Evolutionary conservation across 2,113 vertebrate genomes (phyloP).

Genomic region (Dicrurus megarhynchus): DNA sequence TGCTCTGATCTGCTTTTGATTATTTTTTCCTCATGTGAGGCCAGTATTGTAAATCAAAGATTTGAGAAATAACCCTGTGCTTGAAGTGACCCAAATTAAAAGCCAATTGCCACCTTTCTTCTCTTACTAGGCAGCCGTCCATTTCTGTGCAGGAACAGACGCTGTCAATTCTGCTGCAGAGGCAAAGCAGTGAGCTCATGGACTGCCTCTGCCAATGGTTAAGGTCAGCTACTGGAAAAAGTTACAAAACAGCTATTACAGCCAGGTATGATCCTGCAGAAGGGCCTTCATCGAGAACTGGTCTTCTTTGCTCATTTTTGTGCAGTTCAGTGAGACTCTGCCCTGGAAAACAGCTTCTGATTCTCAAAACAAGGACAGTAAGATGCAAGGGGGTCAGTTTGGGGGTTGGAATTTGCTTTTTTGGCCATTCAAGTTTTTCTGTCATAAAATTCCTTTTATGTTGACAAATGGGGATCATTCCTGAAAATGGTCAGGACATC

Average conservation of each 20-base stretch:
- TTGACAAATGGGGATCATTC: neutral
- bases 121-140: neutral
- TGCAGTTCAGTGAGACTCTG: neutral
- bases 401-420: neutral
- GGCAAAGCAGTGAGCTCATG: neutral
- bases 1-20: slow-evolving; percentile 6
- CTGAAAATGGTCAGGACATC: neutral
- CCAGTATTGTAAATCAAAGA: slow-evolving; percentile 37
- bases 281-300: neutral
- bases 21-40: slow-evolving; percentile 18
- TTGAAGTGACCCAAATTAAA: slow-evolving; percentile 28
- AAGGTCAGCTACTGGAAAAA: slow-evolving; percentile 48
- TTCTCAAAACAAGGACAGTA: neutral
- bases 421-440: neutral
- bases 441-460: neutral
- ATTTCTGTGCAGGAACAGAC: neutral
- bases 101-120: neutral
- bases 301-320: neutral
- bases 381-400: neutral
- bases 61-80: neutral
- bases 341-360: neutral
- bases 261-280: slow-evolving; percentile 3
- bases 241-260: neutral
- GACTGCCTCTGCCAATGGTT: neutral
- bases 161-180: neutral